Evolutionary conservation across 2,113 vertebrate genomes (phyloP), one percentile per base, ranked within the genome.

Genomic region (Bufo gargarizans): DNA sequence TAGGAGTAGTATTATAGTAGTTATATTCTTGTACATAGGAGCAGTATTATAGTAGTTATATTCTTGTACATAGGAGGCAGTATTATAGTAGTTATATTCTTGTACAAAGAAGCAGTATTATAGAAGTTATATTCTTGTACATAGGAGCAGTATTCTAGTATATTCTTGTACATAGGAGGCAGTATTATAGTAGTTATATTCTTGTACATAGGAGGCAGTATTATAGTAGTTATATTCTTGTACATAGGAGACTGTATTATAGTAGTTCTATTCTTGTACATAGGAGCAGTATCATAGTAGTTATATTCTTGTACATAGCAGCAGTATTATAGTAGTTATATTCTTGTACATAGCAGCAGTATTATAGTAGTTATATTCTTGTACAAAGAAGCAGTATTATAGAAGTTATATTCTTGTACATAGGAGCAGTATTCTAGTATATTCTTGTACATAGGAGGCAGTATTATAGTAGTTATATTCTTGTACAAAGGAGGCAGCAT

Each of bases 141-240:
- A 22, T 22, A 22, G 63, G 13, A 67, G 63, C 6, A 11, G 20
- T 65, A 65, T 71, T 71, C 43, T 71, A 71, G 67, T 71, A 71
- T 71, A 71, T 71, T 71, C 22, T 43, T 71, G 67, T 43, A 71
- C 9, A 71, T 71, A 33, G 67, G 67, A 14, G n/a, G n/a, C n/a
- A n/a, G n/a, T n/a, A n/a, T n/a, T n/a, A n/a, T n/a, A n/a, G 65
- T 69, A 69, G 65, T 69, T 69, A 69, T 69, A 69, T 69, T 69
- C 65, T 12, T 69, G 65, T 71, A 43, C n/a, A 71, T 71, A 71
- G 67, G 22, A 14, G 6, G 67, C 22, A 71, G n/a, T 43, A 71
- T 71, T 71, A 71, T 71, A 71, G 67, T 71, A 71, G 67, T 71
- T 71, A 71, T 71, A 71, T 71, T 71, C 67, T 43, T 71, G 67